phyloP scores from a whole-genome alignment of 2,113 vertebrate genomes.

The Willisornis vidua region DNA sequence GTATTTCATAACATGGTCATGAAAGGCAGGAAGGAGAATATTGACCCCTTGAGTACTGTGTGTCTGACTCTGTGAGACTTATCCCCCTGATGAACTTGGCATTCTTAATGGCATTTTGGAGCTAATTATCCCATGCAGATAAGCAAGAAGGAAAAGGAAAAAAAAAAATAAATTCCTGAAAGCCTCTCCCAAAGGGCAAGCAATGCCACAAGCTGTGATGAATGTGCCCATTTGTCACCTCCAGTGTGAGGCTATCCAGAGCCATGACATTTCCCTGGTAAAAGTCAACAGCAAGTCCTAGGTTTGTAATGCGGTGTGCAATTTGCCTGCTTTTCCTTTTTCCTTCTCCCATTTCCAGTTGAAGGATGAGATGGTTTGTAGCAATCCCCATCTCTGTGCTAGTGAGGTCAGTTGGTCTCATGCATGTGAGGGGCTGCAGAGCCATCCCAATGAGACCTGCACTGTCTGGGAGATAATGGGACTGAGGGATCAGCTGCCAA shows the following conservation, averaged over 20 bases:
- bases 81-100: not conserved
- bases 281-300: not conserved
- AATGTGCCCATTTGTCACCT: not conserved
- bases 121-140: not conserved
- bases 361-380: not conserved
- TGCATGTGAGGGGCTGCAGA: not conserved
- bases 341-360: not conserved
- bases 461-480: rapidly evolving
- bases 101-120: not conserved
- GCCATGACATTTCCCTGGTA: not conserved
- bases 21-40: not conserved
- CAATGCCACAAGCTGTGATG: not conserved
- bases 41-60: not conserved
- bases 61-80: not conserved
- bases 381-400: not conserved
- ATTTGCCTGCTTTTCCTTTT: not conserved
- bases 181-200: not conserved
- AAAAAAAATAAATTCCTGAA: not conserved
- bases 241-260: not conserved
- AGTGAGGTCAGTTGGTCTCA: not conserved
- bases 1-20: not conserved
- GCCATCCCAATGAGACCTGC: not conserved
- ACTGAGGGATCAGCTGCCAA: not conserved
- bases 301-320: not conserved
- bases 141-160: not conserved